phyloP scores from a whole-genome alignment of 2,888 invertebrate species.

The Anthophora plumipes region DNA sequence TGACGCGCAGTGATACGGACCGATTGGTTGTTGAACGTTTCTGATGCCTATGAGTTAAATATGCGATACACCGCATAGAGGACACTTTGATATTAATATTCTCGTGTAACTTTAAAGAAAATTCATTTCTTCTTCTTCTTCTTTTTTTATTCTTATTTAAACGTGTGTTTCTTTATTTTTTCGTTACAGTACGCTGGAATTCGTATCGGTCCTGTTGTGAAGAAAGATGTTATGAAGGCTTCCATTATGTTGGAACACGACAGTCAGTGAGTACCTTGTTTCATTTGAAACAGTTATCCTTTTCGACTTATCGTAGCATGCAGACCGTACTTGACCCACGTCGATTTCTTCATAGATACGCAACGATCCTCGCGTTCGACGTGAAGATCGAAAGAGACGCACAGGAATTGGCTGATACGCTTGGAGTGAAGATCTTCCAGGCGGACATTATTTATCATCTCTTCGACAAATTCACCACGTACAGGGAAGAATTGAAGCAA shows the following conservation, averaged over 20 bases:
- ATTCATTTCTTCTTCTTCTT: background rate
- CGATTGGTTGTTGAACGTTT: too few relatives aligned
- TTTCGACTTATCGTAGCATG: background rate
- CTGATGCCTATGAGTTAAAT: too few relatives aligned
- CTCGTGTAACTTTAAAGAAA: background rate
- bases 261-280: conserved; percentile 90
- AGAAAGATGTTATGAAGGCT: conserved; percentile 99
- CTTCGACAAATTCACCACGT: conserved; percentile 98
- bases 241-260: conserved; percentile 99
- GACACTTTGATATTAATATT: conserved; percentile 1
- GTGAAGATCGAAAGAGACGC: conserved; percentile 99
- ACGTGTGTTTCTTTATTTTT: background rate
- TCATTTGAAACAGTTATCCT: too few relatives aligned
- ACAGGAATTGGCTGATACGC: conserved; percentile 97
- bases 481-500: conserved; percentile 95
- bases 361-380: conserved; percentile 99
- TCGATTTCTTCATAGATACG: conserved; percentile 87
- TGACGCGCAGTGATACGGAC: too few relatives aligned
- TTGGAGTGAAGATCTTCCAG: conserved; percentile 98
- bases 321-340: background rate
- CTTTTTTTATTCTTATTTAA: background rate
- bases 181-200: conserved; percentile 95
- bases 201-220: conserved; percentile 99
- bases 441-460: conserved; percentile 99
- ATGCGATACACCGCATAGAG: background rate